phyloP scores from a whole-genome alignment of 2,888 invertebrate species.

The Chelonus formosanus region DNA sequence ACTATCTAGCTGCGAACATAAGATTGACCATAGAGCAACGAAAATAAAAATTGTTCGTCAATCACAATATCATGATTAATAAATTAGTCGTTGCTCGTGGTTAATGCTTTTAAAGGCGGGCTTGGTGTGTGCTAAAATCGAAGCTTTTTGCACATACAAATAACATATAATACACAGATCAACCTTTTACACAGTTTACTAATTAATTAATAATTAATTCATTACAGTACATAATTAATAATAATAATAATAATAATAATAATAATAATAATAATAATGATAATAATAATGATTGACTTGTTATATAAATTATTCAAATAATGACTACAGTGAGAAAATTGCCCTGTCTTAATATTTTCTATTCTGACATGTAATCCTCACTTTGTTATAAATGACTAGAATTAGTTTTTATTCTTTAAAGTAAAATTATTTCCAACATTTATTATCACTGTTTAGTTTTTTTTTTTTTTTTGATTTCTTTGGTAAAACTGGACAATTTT shows the following conservation, averaged over 20 bases:
- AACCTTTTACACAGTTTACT: slow-evolving; percentile 23
- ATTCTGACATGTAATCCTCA: neutral
- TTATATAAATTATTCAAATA: too few relatives aligned
- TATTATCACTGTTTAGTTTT: too few relatives aligned
- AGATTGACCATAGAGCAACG: slow-evolving; percentile 33
- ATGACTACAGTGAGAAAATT: slow-evolving; percentile 24
- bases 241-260: slow-evolving; percentile 22
- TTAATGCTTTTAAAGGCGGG: slow-evolving; percentile 32
- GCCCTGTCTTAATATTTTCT: neutral
- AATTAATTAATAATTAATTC: slow-evolving; percentile 18
- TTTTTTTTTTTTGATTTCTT: too few relatives aligned
- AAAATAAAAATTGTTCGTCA: slow-evolving; percentile 11
- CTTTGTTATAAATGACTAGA: slow-evolving; percentile 9
- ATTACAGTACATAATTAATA: slow-evolving; percentile 16
- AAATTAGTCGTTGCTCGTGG: slow-evolving; percentile 29
- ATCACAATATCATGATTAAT: too few relatives aligned
- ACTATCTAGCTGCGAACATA: neutral
- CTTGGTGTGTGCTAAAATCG: slow-evolving; percentile 29
- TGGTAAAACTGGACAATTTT: slow-evolving; percentile 24
- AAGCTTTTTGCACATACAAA: slow-evolving; percentile 29
- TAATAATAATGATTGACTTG: slow-evolving; percentile 22
- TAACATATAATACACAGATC: slow-evolving; percentile 23
- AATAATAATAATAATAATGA: slow-evolving; percentile 27
- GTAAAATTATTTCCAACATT: too few relatives aligned
- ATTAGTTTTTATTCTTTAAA: neutral